Evolutionary conservation across 1,140 invertebrate species (phyloP), one percentile per base, ranked within the genome.

Genomic region (Bombus superbus): DNA sequence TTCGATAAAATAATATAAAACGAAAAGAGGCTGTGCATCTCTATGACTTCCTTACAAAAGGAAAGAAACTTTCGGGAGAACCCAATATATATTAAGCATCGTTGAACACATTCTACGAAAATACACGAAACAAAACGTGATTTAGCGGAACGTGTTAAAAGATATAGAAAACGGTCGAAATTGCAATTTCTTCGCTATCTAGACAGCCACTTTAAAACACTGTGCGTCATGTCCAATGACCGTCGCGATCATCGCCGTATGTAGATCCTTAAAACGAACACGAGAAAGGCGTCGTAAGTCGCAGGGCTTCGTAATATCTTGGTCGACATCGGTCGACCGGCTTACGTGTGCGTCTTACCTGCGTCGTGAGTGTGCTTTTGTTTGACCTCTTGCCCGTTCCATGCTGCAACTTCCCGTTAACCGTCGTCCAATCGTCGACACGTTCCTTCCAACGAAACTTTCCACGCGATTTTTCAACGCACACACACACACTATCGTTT

Each of bases 251-350:
- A 38, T 40, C 18, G 38, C 38, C 38, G 15, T 18, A 89, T 53
- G 62, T 66, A 79, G 28, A 83, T 89, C 85, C 81, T 62, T 77
- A 86, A 81, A 85, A 35, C 38, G 68, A 69, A 59, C 59, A 47
- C 35, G 42, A 13, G 11, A 35, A 40, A 35, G 59, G 28, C 68
- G 73, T 77, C 47, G 59, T 66, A 75, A 75, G 44, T 79, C 72
- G 78, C 76, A 89, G 59, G 87, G 87, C 81, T 89, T 89, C 86
- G 64, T 15, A 66, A 81, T 81, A 53, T 40, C 71, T 73, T 64
- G n/a, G 68, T 66, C 53, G 57, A 75, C 47, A 22, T 71, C 68
- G 68, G 78, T 74, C 35, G 38, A 22, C 15, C 68, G 59, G 64
- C 79, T 89, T 89, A 86, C 59, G 75, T 38, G 28, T 64, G 80